phyloP scores from a whole-genome alignment of 1,140 invertebrate genomes.

The Semibalanus balanoides region DNA sequence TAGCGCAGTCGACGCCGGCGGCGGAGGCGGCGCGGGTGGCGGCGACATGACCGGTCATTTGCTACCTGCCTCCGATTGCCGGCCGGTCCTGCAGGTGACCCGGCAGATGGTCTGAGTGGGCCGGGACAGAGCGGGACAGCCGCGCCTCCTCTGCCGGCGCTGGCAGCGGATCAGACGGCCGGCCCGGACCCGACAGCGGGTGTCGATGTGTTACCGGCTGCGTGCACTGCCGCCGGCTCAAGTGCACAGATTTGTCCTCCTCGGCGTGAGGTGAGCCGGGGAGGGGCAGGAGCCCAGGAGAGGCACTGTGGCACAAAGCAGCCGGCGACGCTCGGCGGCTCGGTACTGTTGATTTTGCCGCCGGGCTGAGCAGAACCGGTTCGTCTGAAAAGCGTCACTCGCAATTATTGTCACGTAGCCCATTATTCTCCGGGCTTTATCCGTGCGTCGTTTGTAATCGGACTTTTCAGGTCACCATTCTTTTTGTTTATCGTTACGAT shows the following conservation, averaged over 20 bases:
- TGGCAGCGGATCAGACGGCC: no score
- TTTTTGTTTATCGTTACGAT: neutral
- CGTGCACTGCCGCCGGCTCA: no score
- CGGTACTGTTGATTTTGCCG: neutral
- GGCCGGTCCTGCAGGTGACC: no score
- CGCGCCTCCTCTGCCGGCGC: no score
- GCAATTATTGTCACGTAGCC: neutral
- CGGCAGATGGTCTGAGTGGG: neutral
- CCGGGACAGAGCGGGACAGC: neutral
- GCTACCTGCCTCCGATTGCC: no score
- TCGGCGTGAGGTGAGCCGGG: neutral
- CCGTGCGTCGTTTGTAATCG: neutral
- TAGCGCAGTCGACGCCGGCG: neutral
- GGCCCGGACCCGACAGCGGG: no score
- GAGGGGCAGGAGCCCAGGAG: neutral
- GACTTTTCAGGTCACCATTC: neutral
- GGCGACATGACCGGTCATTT: no score
- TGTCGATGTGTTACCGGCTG: no score
- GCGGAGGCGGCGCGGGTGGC: no score
- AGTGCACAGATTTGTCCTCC: no score
- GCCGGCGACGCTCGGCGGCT: neutral
- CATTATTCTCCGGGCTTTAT: neutral
- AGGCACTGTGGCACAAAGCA: neutral
- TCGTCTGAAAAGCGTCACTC: neutral
- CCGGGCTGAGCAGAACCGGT: neutral